Evolutionary conservation across 2,797 vertebrate genomes (phyloP).

Genomic region (Parotocinclus haroldoi): DNA sequence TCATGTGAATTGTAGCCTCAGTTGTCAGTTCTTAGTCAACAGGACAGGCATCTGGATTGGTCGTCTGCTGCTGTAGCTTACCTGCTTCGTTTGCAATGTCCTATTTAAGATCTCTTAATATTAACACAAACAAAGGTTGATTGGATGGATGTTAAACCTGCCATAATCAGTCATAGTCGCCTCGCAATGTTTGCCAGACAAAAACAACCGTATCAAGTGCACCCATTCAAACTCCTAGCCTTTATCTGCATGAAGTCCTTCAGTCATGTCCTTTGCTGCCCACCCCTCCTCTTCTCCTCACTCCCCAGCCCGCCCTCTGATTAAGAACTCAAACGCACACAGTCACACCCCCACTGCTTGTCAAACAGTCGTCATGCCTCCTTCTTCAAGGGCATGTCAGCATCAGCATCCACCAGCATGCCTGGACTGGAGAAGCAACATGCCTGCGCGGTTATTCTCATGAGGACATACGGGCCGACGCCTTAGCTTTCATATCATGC

Average conservation of each 20-base stretch:
- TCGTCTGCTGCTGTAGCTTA: too few species aligned
- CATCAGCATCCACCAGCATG: slow-evolving; percentile 27
- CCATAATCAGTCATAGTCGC: background rate
- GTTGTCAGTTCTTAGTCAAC: too few species aligned
- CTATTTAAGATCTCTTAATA: too few species aligned
- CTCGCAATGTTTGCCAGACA: background rate
- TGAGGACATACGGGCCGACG: slow-evolving; percentile 1
- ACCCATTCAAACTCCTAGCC: too few species aligned
- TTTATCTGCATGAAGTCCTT: slow-evolving; percentile 10
- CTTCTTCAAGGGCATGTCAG: slow-evolving; percentile 34
- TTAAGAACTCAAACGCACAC: background rate
- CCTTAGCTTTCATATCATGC: slow-evolving; percentile 8
- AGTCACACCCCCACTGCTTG: slow-evolving; percentile 20
- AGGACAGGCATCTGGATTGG: too few species aligned
- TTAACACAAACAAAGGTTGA: too few species aligned
- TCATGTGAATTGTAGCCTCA: too few species aligned
- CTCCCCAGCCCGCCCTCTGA: slow-evolving; percentile 24
- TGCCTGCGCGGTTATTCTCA: slow-evolving; percentile 7
- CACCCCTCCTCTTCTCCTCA: slow-evolving; percentile 23
- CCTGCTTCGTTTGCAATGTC: too few species aligned
- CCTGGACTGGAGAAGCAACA: slow-evolving; percentile 21
- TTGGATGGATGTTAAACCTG: too few species aligned
- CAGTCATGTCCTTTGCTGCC: slow-evolving; percentile 21
- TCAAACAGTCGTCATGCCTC: slow-evolving; percentile 25
- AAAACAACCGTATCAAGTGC: too few species aligned